A percentile compares a stretch with the other conserved stretches of the same genome.
phyloP scores from a whole-genome alignment of 2,113 vertebrate genomes.

The Antigone vipio region DNA sequence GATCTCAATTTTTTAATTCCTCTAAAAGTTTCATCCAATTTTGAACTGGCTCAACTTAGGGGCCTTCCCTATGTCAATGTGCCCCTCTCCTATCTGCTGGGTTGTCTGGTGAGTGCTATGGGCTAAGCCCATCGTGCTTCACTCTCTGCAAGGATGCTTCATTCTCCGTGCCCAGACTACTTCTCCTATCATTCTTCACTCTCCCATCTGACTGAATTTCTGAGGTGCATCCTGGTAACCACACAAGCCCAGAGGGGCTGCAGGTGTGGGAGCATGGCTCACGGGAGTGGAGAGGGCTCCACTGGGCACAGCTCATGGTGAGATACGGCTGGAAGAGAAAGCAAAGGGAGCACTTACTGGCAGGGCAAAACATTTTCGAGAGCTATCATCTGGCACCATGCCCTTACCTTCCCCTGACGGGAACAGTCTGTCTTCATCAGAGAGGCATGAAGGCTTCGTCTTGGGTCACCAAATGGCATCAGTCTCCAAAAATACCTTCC shows the following conservation, averaged over 20 bases:
- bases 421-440: not conserved
- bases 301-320: not conserved
- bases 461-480: not conserved
- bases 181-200: not conserved
- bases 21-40: not conserved
- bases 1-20: not conserved
- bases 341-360: not conserved
- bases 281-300: not conserved
- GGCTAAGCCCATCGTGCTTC: rapidly evolving
- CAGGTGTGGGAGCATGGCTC: not conserved
- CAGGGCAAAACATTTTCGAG: not conserved
- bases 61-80: not conserved
- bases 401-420: not conserved
- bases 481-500: not conserved
- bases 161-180: rapidly evolving
- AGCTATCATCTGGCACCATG: not conserved
- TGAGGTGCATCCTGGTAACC: not conserved
- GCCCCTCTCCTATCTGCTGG: not conserved
- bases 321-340: not conserved
- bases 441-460: not conserved
- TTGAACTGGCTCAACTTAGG: not conserved
- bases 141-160: not conserved
- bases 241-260: not conserved
- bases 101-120: not conserved
- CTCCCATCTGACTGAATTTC: not conserved